Base-by-base conservation (phyloP, 2,113 vertebrate genomes). In the Drymodes brunneopygia region DNA sequence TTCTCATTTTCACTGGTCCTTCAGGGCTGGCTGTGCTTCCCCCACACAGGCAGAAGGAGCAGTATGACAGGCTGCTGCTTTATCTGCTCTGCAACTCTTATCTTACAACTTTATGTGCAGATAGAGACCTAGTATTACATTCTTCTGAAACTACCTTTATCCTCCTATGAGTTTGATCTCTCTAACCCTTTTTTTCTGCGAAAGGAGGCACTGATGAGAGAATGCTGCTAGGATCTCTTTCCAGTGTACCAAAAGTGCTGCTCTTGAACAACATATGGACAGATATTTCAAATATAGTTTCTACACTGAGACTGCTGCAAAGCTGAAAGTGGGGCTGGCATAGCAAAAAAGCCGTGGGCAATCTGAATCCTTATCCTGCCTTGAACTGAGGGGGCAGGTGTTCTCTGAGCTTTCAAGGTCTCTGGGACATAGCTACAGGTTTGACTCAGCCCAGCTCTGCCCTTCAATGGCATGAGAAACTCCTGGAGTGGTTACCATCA, bases 1-100 rank as follows among this genome's bases (percentile, higher is more conserved):
- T 89, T 92, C 57, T 91, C 7, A 13, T 85, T 91, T 83, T 90
- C 81, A 15, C 33, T 45, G 45, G 21, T 61, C 36, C 73, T 83
- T 67, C 21, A 48, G 38, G 65, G 21, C 12, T 75, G 58, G 45
- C 61, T 64, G 42, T 2, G 1, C 25, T 82, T 86, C 64, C 22
- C 22, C 23, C 38, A 40, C 15, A 24, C 8, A 33, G 48, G 65
- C 71, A 78, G 82, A 56, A 90, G 29, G 29, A 92, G 47, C 45
- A 86, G 31, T 9, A 8, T 6, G 29, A 50, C 15, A 61, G 36
- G 57, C 44, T 90, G 51, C 38, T 89, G 53, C 60, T 87, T 48
- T 72, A 27, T 21, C 38, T 64, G 45, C 45, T 93, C 51, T 86
- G 44, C 71, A 80, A 15, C 61, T 74, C 48, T 88, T 70, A 62